These are phyloP conservation scores for Dasysyrphus tricinctus DNA, from an alignment of 2,888 invertebrate species.

Conservation along the genomic window DNA sequence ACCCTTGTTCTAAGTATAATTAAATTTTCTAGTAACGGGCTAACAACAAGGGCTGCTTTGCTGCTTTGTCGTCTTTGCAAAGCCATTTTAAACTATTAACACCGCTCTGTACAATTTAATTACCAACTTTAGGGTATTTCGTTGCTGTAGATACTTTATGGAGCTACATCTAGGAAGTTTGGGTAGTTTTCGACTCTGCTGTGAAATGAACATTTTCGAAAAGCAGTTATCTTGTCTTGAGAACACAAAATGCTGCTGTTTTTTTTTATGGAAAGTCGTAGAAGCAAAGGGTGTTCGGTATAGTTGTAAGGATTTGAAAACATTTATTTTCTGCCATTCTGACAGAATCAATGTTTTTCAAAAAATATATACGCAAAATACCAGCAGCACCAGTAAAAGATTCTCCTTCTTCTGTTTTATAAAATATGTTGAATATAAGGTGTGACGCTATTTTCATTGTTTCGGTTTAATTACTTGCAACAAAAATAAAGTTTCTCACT, in stretches of 20 bases:
- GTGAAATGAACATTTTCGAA: conserved; percentile 46
- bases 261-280: not conserved
- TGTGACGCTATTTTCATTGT: conserved; percentile 57
- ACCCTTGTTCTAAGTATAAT: conserved; percentile 54
- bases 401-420: conserved; percentile 13
- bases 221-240: conserved; percentile 63
- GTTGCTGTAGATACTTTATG: conserved; percentile 38
- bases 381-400: not conserved
- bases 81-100: conserved; percentile 75
- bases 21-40: conserved; percentile 72
- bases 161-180: not conserved
- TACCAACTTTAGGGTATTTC: conserved; percentile 65
- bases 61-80: conserved; percentile 35
- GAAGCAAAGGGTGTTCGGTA: not conserved
- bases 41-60: conserved; percentile 29
- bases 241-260: conserved; percentile 48
- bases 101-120: conserved; percentile 75
- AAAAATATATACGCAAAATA: conserved; percentile 25
- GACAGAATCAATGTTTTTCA: conserved; percentile 59
- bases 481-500: conserved; percentile 65
- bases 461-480: conserved; percentile 73
- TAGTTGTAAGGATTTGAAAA: conserved; percentile 67
- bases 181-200: conserved; percentile 39
- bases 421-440: conserved; percentile 19
- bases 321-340: conserved; percentile 66